Evolutionary conservation across 2,888 invertebrate genomes (phyloP), one percentile per base, ranked within the genome.

Genomic region (Erynnis tages): DNA sequence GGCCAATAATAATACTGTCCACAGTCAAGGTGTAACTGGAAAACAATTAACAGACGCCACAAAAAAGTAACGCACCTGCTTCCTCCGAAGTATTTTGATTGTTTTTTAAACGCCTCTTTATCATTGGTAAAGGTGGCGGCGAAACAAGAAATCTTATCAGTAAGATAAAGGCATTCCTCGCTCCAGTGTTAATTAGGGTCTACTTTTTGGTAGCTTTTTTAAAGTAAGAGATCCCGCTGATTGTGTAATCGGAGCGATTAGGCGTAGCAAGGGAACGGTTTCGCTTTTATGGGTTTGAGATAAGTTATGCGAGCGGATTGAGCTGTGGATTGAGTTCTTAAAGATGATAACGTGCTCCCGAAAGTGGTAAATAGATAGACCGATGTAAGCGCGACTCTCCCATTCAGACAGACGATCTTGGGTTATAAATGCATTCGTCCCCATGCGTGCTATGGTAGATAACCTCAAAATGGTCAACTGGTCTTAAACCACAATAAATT

Each of bases 61-160:
- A 27, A 27, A 50, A 50, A 49, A 41, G 19, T 34, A 41, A 35
- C 14, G 21, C 49, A 50, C 43, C 50, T 50, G 50, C 35, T 67
- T 71, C 62, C 61, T 56, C 56, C 63, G 75, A 76, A 76, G 73
- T 59, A 63, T 53, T 58, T 60, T 62, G 66, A 64, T 59, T 52
- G 53, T 62, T 65, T 68, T 70, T 67, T 68, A 65, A 45, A 65
- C 58, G 50, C 50, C 63, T 56, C 56, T 62, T 73, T 79, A 80
- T 78, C 76, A 56, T 40, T 54, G 56, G 49, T 54, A 57, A 63
- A 66, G 65, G 69, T 72, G 66, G 69, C 66, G 75, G 70, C 66
- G 69, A 65, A 76, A 79, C 80, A 76, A 79, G 76, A 74, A 66
- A 73, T 67, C 67, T 81, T 82, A 83, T 82, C 80, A 68, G 54